A percentile compares a stretch with the other conserved stretches of the same genome.
phyloP scores from a whole-genome alignment of 2,888 invertebrate species.

The Alentia gelatinosa region DNA sequence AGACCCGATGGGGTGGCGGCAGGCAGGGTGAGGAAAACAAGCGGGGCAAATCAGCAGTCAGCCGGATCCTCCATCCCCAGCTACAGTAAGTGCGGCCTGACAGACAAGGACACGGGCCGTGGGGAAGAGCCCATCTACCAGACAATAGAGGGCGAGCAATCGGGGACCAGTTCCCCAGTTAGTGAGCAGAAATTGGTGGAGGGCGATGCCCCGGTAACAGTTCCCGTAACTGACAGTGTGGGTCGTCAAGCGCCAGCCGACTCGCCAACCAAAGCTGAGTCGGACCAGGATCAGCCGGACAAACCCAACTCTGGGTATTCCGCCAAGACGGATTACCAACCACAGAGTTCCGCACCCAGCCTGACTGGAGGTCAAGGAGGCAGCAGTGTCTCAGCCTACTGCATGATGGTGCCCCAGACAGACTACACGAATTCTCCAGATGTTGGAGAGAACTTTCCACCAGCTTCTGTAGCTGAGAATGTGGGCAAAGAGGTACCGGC shows the following conservation, averaged over 20 bases:
- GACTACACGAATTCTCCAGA: background rate
- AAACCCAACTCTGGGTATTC: background rate
- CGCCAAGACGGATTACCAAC: background rate
- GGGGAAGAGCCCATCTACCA: background rate
- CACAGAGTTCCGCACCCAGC: background rate
- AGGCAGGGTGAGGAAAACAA: background rate
- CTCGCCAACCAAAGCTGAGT: too few species aligned
- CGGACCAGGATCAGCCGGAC: too few species aligned
- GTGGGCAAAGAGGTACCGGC: background rate
- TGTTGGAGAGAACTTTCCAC: background rate
- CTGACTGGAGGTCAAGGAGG: background rate
- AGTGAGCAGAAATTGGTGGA: background rate
- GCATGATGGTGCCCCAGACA: background rate
- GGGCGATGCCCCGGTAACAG: background rate
- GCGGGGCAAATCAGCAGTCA: background rate
- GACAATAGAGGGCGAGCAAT: background rate
- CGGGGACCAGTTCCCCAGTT: background rate
- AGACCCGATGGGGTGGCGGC: background rate
- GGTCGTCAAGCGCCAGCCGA: background rate
- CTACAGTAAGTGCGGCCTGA: background rate
- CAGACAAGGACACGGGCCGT: background rate
- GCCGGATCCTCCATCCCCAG: background rate
- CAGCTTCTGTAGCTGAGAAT: background rate
- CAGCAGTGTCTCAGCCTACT: background rate
- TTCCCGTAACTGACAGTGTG: background rate